phyloP scores from a whole-genome alignment of 1,140 invertebrate genomes.

The Brevipalpus yothersi region DNA sequence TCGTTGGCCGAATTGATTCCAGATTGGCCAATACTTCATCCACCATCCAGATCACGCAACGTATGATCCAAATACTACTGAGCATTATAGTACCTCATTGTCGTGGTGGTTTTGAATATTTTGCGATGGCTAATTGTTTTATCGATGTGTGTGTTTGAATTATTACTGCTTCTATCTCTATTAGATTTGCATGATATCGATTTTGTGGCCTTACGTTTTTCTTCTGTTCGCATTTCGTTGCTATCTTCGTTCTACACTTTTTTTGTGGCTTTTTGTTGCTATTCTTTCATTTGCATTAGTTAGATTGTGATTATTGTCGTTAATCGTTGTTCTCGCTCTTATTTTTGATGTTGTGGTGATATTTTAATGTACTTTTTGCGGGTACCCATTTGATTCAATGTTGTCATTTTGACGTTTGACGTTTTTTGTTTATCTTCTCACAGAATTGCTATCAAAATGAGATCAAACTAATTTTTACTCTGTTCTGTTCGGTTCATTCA shows the following conservation, averaged over 20 bases:
- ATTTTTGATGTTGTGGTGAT: too few relatives aligned
- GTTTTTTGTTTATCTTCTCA: neutral
- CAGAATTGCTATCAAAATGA: too few relatives aligned
- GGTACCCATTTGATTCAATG: neutral
- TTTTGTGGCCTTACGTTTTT: too few relatives aligned
- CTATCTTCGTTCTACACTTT: neutral
- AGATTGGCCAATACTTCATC: slow-evolving; percentile 79
- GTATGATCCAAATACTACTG: slow-evolving; percentile 14
- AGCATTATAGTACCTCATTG: neutral
- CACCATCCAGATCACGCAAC: slow-evolving; percentile 31
- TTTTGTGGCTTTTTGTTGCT: neutral
- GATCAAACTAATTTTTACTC: neutral
- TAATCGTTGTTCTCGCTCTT: too few relatives aligned
- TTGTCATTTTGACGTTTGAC: neutral
- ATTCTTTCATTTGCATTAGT: too few relatives aligned
- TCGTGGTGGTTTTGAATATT: neutral
- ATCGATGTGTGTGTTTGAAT: too few relatives aligned
- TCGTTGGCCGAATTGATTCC: slow-evolving; percentile 83
- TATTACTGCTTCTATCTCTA: too few relatives aligned
- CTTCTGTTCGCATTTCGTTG: neutral
- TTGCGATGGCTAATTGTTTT: neutral
- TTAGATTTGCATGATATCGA: too few relatives aligned
- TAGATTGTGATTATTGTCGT: too few relatives aligned
- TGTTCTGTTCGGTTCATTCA: neutral
- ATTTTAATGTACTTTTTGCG: too few relatives aligned